Percentiles rank a stretch among this genome's conserved stretches.
Conservation (phyloP, 2,888 invertebrate species). For the Pseudoips prasinana region DNA sequence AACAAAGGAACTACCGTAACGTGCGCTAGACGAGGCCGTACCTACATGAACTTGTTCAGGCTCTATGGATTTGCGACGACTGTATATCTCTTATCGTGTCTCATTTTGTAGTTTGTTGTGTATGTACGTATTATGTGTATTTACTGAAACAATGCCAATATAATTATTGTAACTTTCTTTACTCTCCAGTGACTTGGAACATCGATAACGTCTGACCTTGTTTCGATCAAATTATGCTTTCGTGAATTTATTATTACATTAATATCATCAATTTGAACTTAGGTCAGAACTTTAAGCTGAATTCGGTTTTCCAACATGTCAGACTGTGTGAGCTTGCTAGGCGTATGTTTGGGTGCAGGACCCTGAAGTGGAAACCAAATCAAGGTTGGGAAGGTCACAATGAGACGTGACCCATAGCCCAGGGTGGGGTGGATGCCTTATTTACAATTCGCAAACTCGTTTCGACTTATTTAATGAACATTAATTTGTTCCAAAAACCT, state of each 20-base stretch:
- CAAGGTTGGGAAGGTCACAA: constrained; percentile 89
- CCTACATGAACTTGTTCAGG: constrained; percentile 20
- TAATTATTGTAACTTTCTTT: constrained; percentile 62
- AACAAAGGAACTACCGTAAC: constrained; percentile 7
- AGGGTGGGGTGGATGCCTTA: constrained; percentile 59
- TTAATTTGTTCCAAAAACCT: constrained; percentile 50
- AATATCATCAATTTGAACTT: background rate
- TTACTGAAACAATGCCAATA: constrained; percentile 67
- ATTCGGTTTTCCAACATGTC: constrained; percentile 62
- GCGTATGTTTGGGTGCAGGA: constrained; percentile 80
- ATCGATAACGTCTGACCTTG: constrained; percentile 59
- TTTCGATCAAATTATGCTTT: constrained; percentile 40
- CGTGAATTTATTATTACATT: constrained; percentile 21
- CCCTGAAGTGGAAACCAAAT: constrained; percentile 91
- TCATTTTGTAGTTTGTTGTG: constrained; percentile 79
- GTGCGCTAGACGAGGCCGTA: constrained; percentile 13
- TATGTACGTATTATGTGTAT: constrained; percentile 79
- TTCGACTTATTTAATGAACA: constrained; percentile 51
- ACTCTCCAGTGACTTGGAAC: constrained; percentile 72
- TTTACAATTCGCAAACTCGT: constrained; percentile 51
- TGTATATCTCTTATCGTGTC: constrained; percentile 71
- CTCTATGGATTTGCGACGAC: constrained; percentile 80
- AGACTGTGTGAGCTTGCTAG: constrained; percentile 57
- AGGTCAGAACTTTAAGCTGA: constrained; percentile 33
- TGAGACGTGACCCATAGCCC: constrained; percentile 86